These are phyloP conservation scores for Papilio polyxenes DNA, from an alignment of 1,140 invertebrate genomes.

Conservation along the genomic window DNA sequence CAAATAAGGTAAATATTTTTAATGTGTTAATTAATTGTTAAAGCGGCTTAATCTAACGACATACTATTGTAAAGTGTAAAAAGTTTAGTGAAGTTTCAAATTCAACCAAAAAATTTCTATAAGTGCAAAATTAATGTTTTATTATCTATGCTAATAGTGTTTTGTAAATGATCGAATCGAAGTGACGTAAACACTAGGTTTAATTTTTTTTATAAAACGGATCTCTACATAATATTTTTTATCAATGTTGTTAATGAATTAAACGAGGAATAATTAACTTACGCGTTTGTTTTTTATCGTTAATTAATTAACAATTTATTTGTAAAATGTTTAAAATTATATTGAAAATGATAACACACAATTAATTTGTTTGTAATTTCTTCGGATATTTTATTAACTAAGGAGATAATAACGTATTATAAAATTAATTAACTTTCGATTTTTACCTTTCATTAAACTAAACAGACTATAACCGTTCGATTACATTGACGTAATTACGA, in stretches of 20 bases:
- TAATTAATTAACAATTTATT: background rate
- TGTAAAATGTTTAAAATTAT: background rate
- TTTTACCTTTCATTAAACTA: background rate
- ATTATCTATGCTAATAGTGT: background rate
- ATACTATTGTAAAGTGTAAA: background rate
- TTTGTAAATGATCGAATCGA: background rate
- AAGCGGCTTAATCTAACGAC: background rate
- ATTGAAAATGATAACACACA: background rate
- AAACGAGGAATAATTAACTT: background rate
- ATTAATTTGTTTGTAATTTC: background rate
- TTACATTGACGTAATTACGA: too few relatives aligned
- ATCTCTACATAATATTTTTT: background rate
- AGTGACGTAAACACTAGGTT: background rate
- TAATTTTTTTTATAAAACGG: background rate
- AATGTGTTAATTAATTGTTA: background rate
- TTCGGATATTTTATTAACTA: background rate
- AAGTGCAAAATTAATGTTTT: background rate
- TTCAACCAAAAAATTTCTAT: background rate
- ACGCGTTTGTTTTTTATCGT: background rate
- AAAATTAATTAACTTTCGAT: background rate
- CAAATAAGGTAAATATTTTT: conserved; percentile 72
- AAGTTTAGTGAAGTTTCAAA: conserved; percentile 12
- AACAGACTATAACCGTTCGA: too few relatives aligned
- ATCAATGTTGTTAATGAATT: background rate
- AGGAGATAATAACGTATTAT: background rate